phyloP scores from a whole-genome alignment of 2,113 vertebrate species.

The Agapornis roseicollis region DNA sequence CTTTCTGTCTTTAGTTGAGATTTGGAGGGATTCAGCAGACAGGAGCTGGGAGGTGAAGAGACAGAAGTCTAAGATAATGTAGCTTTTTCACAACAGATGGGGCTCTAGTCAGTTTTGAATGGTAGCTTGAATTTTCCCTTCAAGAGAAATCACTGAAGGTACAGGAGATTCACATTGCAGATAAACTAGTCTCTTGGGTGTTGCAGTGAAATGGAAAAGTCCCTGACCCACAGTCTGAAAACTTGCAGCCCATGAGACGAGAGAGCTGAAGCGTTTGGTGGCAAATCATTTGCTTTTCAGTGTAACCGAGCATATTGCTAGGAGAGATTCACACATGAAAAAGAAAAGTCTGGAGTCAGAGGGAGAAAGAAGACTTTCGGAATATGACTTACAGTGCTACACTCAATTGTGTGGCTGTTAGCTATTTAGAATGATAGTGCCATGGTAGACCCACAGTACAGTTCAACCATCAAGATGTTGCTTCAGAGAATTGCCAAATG shows the following conservation, averaged over 20 bases:
- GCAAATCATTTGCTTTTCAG: conserved; percentile 48
- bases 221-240: conserved; percentile 24
- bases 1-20: background rate
- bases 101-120: background rate
- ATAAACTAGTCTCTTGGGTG: conserved; percentile 15
- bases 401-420: background rate
- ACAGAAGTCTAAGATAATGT: background rate
- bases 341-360: background rate
- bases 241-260: background rate
- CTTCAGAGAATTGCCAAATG: background rate
- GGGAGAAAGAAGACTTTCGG: background rate
- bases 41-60: background rate
- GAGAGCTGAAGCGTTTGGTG: background rate
- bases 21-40: background rate
- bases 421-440: background rate
- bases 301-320: background rate
- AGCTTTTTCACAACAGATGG: background rate
- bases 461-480: background rate
- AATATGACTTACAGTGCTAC: background rate
- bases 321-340: conserved; percentile 6
- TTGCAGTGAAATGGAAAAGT: conserved; percentile 31
- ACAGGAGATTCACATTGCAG: background rate
- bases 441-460: background rate
- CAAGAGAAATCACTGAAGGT: conserved; percentile 8
- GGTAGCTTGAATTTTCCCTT: background rate